These are phyloP conservation scores for Gymnoscopelus braueri DNA, from an alignment of 2,797 vertebrate species.

Conservation along the genomic window DNA sequence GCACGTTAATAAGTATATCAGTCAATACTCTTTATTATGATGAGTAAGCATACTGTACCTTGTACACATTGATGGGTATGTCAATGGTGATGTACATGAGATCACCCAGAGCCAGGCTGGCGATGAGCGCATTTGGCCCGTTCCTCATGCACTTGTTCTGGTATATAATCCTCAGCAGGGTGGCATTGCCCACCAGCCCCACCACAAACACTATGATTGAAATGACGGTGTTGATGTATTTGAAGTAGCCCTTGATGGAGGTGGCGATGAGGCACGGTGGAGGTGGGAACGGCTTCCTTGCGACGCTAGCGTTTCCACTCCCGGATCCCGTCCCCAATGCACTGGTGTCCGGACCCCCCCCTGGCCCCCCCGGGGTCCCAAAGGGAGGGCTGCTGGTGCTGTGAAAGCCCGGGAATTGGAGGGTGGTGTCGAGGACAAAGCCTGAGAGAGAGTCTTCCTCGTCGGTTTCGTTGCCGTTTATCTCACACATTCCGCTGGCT, in stretches of 20 bases:
- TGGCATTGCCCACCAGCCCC: slow-evolving; percentile 94
- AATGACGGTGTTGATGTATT: slow-evolving; percentile 93
- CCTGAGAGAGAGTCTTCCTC: slow-evolving; percentile 16
- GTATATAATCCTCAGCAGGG: slow-evolving; percentile 97
- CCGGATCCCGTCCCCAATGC: slow-evolving; percentile 10
- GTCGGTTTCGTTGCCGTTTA: slow-evolving; percentile 71
- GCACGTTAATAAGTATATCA: too few relatives aligned
- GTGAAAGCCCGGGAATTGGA: slow-evolving; percentile 46
- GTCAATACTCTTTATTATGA: too few relatives aligned
- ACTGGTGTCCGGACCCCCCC: slow-evolving; percentile 4
- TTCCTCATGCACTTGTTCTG: slow-evolving; percentile 99
- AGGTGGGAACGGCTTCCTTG: slow-evolving; percentile 7
- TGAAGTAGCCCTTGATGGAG: slow-evolving; percentile 85
- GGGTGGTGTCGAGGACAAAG: slow-evolving; percentile 52
- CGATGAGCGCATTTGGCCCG: slow-evolving; percentile 96
- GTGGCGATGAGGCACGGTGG: slow-evolving; percentile 76
- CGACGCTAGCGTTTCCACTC: slow-evolving; percentile 31
- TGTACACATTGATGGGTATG: slow-evolving; percentile 93
- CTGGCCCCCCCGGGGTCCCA: not conserved
- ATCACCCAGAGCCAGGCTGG: slow-evolving; percentile 96
- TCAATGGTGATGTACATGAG: slow-evolving; percentile 95
- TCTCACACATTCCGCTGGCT: slow-evolving; percentile 81
- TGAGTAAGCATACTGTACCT: slow-evolving; percentile 81
- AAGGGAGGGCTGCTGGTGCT: slow-evolving; percentile 57
- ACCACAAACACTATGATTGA: slow-evolving; percentile 93